These are phyloP conservation scores for Astyanax mexicanus DNA, from an alignment of 2,797 vertebrate genomes.

Conservation along the genomic window DNA sequence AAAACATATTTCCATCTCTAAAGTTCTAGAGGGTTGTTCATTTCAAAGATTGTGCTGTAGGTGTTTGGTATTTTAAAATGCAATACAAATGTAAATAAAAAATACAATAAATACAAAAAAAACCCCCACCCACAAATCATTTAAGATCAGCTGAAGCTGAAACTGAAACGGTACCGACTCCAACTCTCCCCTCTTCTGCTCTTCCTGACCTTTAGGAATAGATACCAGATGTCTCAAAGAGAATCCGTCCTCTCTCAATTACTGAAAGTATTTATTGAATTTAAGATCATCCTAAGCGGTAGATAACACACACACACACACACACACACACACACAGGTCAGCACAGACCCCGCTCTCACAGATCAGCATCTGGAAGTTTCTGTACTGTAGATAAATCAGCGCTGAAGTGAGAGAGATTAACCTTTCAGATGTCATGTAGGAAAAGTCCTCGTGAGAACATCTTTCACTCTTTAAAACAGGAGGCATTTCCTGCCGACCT, in stretches of 20 bases:
- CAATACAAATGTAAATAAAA: no score
- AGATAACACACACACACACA: no score
- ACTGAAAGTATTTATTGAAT: background rate
- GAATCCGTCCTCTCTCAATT: background rate
- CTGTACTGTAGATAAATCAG: background rate
- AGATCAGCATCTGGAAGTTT: background rate
- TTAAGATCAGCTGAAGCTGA: no score
- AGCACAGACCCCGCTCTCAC: background rate
- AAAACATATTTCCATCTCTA: no score
- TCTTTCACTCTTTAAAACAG: conserved; percentile 5
- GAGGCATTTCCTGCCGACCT: conserved; percentile 49
- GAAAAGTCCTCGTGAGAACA: conserved; percentile 11
- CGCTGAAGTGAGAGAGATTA: background rate
- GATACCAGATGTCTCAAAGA: background rate
- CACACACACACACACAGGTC: background rate
- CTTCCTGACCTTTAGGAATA: background rate
- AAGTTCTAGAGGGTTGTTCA: no score
- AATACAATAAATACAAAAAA: no score
- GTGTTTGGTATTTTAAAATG: no score
- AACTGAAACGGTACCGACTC: background rate
- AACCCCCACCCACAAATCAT: no score
- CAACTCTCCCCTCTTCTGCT: background rate
- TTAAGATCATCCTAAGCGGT: background rate
- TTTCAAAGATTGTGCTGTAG: no score
- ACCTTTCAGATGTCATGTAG: background rate